Evolutionary conservation across 2,888 invertebrate genomes (phyloP), one percentile per base, ranked within the genome.

Genomic region (Sclerodermus sp.): DNA sequence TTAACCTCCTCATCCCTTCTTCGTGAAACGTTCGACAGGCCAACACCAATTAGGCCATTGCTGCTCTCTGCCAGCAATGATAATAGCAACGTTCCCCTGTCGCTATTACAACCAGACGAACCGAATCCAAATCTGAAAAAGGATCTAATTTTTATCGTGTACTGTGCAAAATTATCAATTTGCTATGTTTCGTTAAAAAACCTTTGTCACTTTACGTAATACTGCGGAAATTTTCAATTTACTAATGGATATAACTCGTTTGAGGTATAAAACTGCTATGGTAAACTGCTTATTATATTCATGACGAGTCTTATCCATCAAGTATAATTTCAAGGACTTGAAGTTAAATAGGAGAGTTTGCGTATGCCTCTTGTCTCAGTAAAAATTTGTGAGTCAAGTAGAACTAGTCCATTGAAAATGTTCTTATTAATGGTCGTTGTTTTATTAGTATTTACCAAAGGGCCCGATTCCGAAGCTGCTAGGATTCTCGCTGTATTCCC

Each of bases 1-100:
- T 10, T 6, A 12, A 14, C 36, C 41, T 37, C 23, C 37, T 15
- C 32, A 30, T 10, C 45, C 30, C 39, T 31, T 16, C n/a, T 10
- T 10, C 1, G 1, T 66, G 60, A 68, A 71, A 71, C 68, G 69
- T 63, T 64, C 60, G 60, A 61, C 65, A 60, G 60, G 64, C 64
- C 64, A 55, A 65, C 65, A 60, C 72, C 72, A 71, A 72, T 72
- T 72, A 71, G 66, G 64, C 66, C 66, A 71, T 68, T 67, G 66
- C 68, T 62, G 63, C 66, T 60, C 58, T 58, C 61, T 52, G 58
- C 55, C 64, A 55, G 60, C 68, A 64, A 70, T 67, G 71, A 70
- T 71, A 68, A 72, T 67, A 62, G 67, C 66, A 64, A 64, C 63
- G 60, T 60, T 45, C 51, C 60, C 60, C 46, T 15, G 3, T 23